phyloP scores from a whole-genome alignment of 2,888 invertebrate species.

The Anagyrus pseudococci region DNA sequence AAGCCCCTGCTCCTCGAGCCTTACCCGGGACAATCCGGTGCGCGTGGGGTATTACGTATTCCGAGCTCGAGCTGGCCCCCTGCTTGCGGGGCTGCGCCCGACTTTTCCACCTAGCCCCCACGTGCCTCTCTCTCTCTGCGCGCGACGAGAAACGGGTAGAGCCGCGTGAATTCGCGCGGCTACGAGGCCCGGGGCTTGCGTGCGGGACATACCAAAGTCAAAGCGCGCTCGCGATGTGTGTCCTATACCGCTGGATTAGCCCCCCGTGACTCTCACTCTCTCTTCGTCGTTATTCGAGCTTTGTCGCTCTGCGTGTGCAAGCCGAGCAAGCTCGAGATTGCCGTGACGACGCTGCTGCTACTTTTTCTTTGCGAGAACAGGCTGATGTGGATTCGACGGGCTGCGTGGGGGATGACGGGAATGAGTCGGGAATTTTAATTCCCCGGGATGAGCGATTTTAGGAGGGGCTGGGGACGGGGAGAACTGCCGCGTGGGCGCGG shows the following conservation, averaged over 20 bases:
- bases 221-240: not conserved
- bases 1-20: too few species aligned
- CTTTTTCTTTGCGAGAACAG: not conserved
- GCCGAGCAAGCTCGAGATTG: too few species aligned
- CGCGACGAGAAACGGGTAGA: too few species aligned
- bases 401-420: not conserved
- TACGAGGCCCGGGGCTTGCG: constrained; percentile 42
- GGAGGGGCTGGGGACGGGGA: constrained; percentile 6
- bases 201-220: constrained; percentile 56
- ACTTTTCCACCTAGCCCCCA: too few species aligned
- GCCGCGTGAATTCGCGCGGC: constrained; percentile 1
- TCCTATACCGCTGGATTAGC: constrained; percentile 22
- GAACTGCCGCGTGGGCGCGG: not conserved
- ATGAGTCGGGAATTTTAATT: constrained; percentile 37
- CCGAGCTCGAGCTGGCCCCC: constrained; percentile 56
- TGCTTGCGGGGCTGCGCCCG: constrained; percentile 48
- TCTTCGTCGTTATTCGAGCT: too few species aligned
- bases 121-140: constrained; percentile 28
- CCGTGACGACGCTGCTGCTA: constrained; percentile 23
- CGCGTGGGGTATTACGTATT: constrained; percentile 57
- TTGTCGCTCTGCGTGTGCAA: not conserved
- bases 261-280: constrained; percentile 24
- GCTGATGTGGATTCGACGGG: not conserved
- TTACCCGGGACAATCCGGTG: constrained; percentile 45
- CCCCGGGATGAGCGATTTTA: constrained; percentile 30